Base-by-base conservation (phyloP, 2,113 vertebrate species). In the Acinonyx jubatus region DNA sequence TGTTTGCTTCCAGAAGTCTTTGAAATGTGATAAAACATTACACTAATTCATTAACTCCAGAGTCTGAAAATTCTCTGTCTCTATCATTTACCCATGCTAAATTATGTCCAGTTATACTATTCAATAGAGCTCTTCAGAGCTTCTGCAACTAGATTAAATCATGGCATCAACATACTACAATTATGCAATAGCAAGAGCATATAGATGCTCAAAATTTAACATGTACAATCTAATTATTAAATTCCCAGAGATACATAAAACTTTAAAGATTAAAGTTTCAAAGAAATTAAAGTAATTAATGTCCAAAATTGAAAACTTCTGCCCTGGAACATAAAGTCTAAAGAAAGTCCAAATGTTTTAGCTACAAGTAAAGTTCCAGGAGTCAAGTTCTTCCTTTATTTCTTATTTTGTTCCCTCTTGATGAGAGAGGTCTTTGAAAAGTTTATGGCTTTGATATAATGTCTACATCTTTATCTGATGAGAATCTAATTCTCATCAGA, bases 201-300 rank as follows among this genome's bases (percentile, higher is more conserved):
- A 69, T 38, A 33, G 4, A 36, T 93, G 11, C 12, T 94, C 29
- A 69, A 88, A 63, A 41, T 84, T 66, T 84, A 87, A 88, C 85
- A 41, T 85, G 36, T 68, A 18, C 38, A 94, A 63, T 61, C 9
- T 45, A 74, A 79, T 96, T 96, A 78, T 87, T 90, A 74, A 86
- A 79, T 85, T 71, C 15, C 50, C 57, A 16, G 23, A 41, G 29
- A 69, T 21, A 74, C 92, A 48, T 68, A 65, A 82, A 73, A 76
- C 19, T 96, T 52, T 33, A 82, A 57, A 92, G 19, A 63, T 73
- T 92, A 63, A 96, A 82, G 5, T 86, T 79, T 21, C 27, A 38
- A 78, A 79, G 38, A 89, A 89, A 95, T 95, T 93, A 65, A 71
- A 69, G 36, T 89, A 91, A 82, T 82, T 89, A 94, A 65, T 78